phyloP scores from a whole-genome alignment of 2,113 vertebrate genomes.

The Brienomyrus longianalis region DNA sequence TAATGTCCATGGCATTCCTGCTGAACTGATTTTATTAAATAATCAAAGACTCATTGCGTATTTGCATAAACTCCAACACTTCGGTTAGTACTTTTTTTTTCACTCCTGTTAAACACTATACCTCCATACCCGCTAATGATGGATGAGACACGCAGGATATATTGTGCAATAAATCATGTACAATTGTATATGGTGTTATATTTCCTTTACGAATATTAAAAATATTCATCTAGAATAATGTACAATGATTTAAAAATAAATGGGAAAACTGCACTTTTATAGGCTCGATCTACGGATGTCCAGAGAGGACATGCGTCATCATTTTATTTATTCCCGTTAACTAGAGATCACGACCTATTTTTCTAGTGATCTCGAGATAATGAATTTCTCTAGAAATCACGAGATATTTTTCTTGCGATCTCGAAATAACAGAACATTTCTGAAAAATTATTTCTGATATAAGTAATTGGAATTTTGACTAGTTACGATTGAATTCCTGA shows the following conservation, averaged over 20 bases:
- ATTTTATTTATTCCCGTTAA: neutral
- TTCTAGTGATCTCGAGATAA: neutral
- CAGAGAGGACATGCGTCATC: neutral
- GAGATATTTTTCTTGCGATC: neutral
- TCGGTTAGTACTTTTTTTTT: neutral
- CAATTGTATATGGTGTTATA: neutral
- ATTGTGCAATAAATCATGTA: neutral
- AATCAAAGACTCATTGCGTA: neutral
- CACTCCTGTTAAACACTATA: neutral
- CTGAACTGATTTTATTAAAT: neutral
- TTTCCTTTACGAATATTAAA: neutral
- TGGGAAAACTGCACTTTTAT: neutral
- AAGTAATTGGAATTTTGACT: neutral
- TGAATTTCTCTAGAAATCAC: neutral
- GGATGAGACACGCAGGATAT: neutral
- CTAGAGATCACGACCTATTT: neutral
- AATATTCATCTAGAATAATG: neutral
- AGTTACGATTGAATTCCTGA: neutral
- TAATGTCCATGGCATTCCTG: neutral
- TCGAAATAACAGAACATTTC: neutral
- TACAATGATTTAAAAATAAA: neutral
- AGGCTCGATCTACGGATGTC: neutral
- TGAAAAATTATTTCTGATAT: neutral
- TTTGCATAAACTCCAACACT: neutral
- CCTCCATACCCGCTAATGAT: neutral